Conservation (phyloP, 1,140 invertebrate genomes). For the Sycophaga agraensis region DNA sequence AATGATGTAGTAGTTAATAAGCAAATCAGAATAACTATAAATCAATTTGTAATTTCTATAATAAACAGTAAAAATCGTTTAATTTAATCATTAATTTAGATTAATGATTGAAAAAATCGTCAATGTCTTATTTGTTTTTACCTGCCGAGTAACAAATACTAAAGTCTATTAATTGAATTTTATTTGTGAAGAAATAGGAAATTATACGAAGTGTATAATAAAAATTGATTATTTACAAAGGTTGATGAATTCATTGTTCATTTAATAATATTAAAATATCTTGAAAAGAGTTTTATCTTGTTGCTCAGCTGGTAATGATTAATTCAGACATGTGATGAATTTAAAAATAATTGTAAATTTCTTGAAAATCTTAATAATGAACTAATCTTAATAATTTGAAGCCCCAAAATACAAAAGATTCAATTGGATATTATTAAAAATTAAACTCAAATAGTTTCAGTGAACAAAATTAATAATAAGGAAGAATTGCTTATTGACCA, state of each 20-base stretch:
- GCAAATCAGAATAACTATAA: not conserved
- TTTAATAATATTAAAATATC: no score
- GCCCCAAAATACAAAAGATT: not conserved
- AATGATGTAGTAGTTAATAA: slow-evolving; percentile 9
- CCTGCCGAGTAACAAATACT: not conserved
- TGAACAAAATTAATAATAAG: not conserved
- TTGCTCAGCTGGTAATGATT: not conserved
- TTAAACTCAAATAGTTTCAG: not conserved
- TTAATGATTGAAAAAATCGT: not conserved
- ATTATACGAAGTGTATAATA: not conserved
- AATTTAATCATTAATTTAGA: slow-evolving; percentile 1
- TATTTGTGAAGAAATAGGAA: not conserved
- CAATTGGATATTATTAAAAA: not conserved
- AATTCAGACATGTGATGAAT: not conserved
- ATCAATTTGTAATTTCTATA: not conserved
- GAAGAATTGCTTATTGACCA: slow-evolving; percentile 14
- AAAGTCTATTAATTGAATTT: not conserved
- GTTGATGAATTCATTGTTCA: no score
- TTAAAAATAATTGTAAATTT: slow-evolving; percentile 9
- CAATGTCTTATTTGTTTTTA: not conserved
- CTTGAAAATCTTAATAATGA: not conserved
- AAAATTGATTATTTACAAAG: not conserved
- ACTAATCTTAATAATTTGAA: not conserved
- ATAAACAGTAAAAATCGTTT: not conserved
- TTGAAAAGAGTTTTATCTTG: not conserved